Conservation (phyloP, 2,797 vertebrate genomes). For the Morus bassanus region DNA sequence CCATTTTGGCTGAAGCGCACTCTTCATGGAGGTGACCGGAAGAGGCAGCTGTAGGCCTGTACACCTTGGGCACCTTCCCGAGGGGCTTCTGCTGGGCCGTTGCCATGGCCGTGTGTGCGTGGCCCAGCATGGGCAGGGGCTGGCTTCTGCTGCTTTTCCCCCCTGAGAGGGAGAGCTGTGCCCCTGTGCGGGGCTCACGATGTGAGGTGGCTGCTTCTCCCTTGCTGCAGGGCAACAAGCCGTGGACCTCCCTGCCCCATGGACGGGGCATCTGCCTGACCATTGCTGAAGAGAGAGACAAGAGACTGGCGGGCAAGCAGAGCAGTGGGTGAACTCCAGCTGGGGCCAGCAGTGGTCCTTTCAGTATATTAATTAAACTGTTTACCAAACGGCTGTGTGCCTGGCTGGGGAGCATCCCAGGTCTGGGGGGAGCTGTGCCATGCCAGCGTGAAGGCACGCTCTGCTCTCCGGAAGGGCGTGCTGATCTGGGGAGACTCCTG, state of each 20-base stretch:
- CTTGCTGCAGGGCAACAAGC: slow-evolving; percentile 88
- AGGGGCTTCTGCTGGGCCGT: too few relatives aligned
- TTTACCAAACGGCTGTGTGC: not conserved
- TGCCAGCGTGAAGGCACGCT: not conserved
- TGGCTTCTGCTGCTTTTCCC: not conserved
- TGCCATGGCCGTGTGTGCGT: not conserved
- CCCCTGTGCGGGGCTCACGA: not conserved
- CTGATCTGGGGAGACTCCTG: not conserved
- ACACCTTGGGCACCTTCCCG: not conserved
- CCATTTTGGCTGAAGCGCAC: too few relatives aligned
- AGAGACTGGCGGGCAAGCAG: slow-evolving; percentile 95
- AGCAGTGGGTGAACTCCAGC: slow-evolving; percentile 80
- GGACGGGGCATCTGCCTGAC: slow-evolving; percentile 98
- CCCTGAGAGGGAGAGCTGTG: not conserved
- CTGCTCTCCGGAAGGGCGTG: not conserved
- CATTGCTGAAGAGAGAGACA: slow-evolving; percentile 98
- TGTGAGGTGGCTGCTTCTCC: not conserved
- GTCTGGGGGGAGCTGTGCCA: fast-evolving
- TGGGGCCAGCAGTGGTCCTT: not conserved
- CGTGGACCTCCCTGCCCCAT: slow-evolving; percentile 95
- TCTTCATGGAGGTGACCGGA: not conserved
- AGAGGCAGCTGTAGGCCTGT: not conserved
- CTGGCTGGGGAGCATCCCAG: not conserved
- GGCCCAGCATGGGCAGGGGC: not conserved
- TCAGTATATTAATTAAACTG: not conserved